These are phyloP conservation scores for Auanema sp. DNA, from an alignment of 2,888 invertebrate species.

Conservation along the genomic window DNA sequence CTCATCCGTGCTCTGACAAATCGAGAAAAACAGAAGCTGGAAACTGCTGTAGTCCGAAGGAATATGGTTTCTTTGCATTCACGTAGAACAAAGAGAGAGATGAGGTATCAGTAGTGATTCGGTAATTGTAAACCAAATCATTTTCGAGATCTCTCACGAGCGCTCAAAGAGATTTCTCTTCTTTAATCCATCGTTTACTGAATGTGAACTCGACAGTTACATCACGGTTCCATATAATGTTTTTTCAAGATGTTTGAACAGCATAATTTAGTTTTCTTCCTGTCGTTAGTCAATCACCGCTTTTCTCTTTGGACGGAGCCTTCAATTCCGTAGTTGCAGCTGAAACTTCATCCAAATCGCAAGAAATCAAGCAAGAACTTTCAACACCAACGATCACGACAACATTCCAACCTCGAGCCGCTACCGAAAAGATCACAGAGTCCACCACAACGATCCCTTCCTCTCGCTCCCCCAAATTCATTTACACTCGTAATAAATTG, in stretches of 20 bases:
- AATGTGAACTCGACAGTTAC: conserved; percentile 47
- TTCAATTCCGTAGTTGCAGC: conserved; percentile 26
- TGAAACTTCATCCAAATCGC: not conserved
- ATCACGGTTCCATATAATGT: conserved; percentile 15
- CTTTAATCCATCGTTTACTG: conserved; percentile 35
- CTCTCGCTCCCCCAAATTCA: too few relatives aligned
- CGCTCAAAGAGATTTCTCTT: conserved; percentile 36
- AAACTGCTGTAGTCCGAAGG: conserved; percentile 28
- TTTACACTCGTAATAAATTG: too few relatives aligned
- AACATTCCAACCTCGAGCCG: conserved; percentile 12
- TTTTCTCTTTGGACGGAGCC: conserved; percentile 41
- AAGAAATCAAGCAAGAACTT: not conserved
- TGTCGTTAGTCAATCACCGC: conserved; percentile 37
- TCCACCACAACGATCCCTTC: too few relatives aligned
- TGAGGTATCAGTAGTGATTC: conserved; percentile 1
- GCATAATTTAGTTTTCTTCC: conserved; percentile 28
- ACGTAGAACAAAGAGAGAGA: conserved; percentile 10
- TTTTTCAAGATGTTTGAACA: not conserved
- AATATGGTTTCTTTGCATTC: conserved; percentile 2
- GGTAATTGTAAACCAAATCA: not conserved
- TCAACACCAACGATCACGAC: not conserved
- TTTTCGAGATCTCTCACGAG: conserved; percentile 19
- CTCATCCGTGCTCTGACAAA: conserved; percentile 40
- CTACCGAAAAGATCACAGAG: not conserved
- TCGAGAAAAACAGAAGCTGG: conserved; percentile 35